A percentile compares a stretch with the other conserved stretches of the same genome.
Conservation (phyloP, 1,140 invertebrate species). For the Episyrphus balteatus region DNA sequence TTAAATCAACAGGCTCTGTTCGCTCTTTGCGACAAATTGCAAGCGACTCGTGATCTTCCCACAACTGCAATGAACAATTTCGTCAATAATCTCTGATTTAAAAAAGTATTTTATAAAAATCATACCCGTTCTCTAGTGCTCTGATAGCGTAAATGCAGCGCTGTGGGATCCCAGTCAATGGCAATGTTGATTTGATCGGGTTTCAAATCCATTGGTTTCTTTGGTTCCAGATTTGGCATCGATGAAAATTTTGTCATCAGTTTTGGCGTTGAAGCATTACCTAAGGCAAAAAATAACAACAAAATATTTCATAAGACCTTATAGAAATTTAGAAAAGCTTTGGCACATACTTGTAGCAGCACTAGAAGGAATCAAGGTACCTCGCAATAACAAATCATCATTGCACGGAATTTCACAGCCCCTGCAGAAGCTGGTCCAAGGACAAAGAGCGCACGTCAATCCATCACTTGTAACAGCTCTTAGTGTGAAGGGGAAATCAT, state of each 20-base stretch:
- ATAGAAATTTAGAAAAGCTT: neutral
- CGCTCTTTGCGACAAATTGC: slow-evolving; percentile 52
- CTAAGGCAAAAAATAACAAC: slow-evolving; percentile 7
- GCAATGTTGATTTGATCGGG: slow-evolving; percentile 29
- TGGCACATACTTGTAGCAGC: slow-evolving; percentile 16
- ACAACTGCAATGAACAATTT: slow-evolving; percentile 49
- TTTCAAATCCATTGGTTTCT: slow-evolving; percentile 19
- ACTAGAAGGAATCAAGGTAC: slow-evolving; percentile 19
- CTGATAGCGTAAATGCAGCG: slow-evolving; percentile 78
- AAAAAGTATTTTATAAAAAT: neutral
- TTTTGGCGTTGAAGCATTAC: slow-evolving; percentile 22
- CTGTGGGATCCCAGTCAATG: slow-evolving; percentile 72
- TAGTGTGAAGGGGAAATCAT: slow-evolving; percentile 79
- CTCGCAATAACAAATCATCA: slow-evolving; percentile 38
- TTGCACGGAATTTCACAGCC: slow-evolving; percentile 69
- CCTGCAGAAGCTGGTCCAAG: slow-evolving; percentile 75
- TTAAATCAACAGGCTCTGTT: slow-evolving; percentile 67
- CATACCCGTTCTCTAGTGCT: slow-evolving; percentile 62
- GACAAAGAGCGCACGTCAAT: slow-evolving; percentile 66
- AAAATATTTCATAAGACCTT: neutral
- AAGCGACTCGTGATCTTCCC: slow-evolving; percentile 62
- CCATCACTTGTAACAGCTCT: slow-evolving; percentile 61
- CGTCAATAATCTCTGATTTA: neutral
- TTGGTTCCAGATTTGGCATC: slow-evolving; percentile 26
- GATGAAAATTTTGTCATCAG: slow-evolving; percentile 27